Evolutionary conservation across 2,888 invertebrate genomes (phyloP).

Genomic region (Ophonus ardosiacus): DNA sequence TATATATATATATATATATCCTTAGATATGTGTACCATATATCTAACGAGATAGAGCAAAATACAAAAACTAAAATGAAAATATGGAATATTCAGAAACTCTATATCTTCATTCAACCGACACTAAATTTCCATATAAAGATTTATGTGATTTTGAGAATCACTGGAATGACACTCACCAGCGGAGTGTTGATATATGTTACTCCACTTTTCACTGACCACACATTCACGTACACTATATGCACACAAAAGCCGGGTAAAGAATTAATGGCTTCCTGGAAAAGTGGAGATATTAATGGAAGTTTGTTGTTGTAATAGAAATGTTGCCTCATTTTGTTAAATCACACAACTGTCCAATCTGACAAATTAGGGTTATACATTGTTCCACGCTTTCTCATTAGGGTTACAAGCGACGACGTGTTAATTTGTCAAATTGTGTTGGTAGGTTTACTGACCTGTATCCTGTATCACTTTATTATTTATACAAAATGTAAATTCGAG

Average conservation of each 20-base stretch:
- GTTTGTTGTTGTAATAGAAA: conserved; percentile 14
- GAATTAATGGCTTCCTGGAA: conserved; percentile 2
- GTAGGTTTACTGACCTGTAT: no score
- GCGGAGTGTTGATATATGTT: not conserved
- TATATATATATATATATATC: no score
- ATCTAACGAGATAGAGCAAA: no score
- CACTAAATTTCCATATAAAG: not conserved
- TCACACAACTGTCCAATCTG: not conserved
- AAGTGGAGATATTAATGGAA: conserved; percentile 3
- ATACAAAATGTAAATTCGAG: not conserved
- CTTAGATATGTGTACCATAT: no score
- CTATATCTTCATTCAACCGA: not conserved
- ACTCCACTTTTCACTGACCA: no score
- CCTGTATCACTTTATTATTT: no score
- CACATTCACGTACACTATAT: not conserved
- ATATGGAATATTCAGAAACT: not conserved
- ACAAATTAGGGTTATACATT: not conserved
- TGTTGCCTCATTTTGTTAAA: not conserved
- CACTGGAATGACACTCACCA: not conserved
- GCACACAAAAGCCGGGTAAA: not conserved
- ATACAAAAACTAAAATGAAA: not conserved
- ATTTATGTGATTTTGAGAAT: not conserved
- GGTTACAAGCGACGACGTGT: not conserved
- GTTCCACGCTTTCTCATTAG: not conserved
- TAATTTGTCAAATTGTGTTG: not conserved